A percentile compares a stretch with the other conserved stretches of the same genome.
Conservation (phyloP, 2,797 vertebrate species). For the Eulemur rubriventer region DNA sequence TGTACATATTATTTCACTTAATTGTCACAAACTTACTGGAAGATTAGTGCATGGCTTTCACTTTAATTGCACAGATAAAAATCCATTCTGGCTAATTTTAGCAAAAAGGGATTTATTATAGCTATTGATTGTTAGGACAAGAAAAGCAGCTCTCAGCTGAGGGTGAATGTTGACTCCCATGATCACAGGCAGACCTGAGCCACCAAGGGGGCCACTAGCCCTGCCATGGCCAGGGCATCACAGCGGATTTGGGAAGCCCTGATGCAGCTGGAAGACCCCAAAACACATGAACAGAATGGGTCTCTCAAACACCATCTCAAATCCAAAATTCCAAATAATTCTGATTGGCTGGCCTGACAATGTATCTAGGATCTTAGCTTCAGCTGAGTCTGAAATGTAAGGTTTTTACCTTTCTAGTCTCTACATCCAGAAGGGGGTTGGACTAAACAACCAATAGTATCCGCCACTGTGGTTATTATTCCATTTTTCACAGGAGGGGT, state of each 20-base stretch:
- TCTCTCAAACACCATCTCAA: rapidly evolving
- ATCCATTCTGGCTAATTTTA: not conserved
- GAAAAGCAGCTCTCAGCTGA: not conserved
- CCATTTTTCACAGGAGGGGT: not conserved
- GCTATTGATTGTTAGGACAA: not conserved
- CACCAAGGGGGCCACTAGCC: rapidly evolving
- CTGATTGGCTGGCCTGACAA: rapidly evolving
- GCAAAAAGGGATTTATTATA: not conserved
- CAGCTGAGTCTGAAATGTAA: not conserved
- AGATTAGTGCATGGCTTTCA: not conserved
- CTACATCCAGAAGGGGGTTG: rapidly evolving
- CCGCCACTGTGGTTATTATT: not conserved
- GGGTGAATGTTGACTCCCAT: not conserved
- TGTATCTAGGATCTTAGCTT: not conserved
- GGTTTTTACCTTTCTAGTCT: not conserved
- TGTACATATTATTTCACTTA: not conserved
- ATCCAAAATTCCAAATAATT: not conserved
- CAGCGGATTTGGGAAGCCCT: rapidly evolving
- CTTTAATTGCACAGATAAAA: not conserved
- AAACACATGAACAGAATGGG: rapidly evolving
- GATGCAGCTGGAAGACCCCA: rapidly evolving
- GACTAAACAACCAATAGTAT: not conserved
- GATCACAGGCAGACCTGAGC: rapidly evolving
- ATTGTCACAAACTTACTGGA: rapidly evolving
- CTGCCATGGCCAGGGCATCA: rapidly evolving